Evolutionary conservation across 1,140 invertebrate genomes (phyloP), one percentile per base, ranked within the genome.

Genomic region (Brachionus asplanchnoidis): DNA sequence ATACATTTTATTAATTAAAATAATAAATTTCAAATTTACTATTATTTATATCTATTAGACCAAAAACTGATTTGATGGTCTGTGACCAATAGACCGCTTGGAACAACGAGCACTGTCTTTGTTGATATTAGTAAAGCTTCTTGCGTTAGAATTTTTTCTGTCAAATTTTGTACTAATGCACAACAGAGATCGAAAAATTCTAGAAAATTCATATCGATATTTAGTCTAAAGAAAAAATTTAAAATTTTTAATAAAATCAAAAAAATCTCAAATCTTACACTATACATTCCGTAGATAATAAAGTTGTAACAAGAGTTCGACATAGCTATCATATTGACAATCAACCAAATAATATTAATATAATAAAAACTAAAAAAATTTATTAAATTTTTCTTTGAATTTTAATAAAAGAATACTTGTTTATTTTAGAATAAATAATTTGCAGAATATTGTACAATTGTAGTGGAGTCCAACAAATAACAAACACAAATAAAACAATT

Each of bases 221-320:
- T 75, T 75, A 1, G 70, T 75, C 70, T 75, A 42, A 6, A 23
- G 36, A 14, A 3, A 44, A 75, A 75, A 46, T 17, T n/a, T 0
- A 11, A 20, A 5, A 44, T 44, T 75, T 44, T 3, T 75, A 23
- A 9, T 20, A 6, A 17, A 44, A 36, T 36, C 6, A 75, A 17
- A 42, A 50, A 77, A 77, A 14, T 50, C 17, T 23, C 3, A 26
- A 26, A 14, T 26, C 93, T 93, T 89, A 95, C 94, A 88, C 95
- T 95, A 86, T 94, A 94, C 85, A 95, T 93, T 9, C 93, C 94
- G 87, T 95, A 95, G 85, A 95, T 94, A 87, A 95, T 94, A 0
- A 94, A 94, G 89, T 95, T 95, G 87, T 93, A 94, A 87, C 94
- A 95, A 68, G 93, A 94, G 87, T 95, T 95, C 86, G 93, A 94